These are phyloP conservation scores for Falcunculus frontatus DNA, from an alignment of 2,113 vertebrate species.

Conservation along the genomic window DNA sequence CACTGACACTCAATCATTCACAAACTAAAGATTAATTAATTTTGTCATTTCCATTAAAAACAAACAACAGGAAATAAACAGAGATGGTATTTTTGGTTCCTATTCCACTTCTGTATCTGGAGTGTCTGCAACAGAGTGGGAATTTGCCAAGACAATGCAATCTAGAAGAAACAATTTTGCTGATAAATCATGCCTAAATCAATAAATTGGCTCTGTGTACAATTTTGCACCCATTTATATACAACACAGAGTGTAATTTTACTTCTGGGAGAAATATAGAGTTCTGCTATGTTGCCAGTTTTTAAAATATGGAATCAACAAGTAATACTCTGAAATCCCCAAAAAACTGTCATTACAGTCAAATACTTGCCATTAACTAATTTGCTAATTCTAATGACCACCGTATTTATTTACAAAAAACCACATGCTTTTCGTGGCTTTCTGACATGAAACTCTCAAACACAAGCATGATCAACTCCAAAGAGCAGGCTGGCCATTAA, in stretches of 20 bases:
- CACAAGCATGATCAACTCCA: background rate
- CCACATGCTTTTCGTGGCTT: background rate
- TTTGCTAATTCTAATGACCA: background rate
- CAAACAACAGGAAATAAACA: background rate
- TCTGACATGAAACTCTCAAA: background rate
- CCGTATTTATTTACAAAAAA: background rate
- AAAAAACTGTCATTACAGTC: background rate
- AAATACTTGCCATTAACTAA: background rate
- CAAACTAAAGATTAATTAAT: background rate
- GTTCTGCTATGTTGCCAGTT: background rate
- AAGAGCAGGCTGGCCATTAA: background rate
- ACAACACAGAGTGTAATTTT: background rate
- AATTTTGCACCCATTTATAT: background rate
- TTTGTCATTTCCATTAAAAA: background rate
- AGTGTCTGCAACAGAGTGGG: background rate
- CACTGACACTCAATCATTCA: background rate
- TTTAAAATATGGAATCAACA: background rate
- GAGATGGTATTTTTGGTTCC: background rate
- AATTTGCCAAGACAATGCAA: background rate
- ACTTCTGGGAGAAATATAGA: background rate
- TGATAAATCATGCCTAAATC: background rate
- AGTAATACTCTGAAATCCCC: background rate
- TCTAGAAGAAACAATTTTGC: background rate
- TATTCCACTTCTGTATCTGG: background rate
- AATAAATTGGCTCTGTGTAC: background rate